Conservation (phyloP, 2,113 vertebrate species). For the Oryzias javanicus region DNA sequence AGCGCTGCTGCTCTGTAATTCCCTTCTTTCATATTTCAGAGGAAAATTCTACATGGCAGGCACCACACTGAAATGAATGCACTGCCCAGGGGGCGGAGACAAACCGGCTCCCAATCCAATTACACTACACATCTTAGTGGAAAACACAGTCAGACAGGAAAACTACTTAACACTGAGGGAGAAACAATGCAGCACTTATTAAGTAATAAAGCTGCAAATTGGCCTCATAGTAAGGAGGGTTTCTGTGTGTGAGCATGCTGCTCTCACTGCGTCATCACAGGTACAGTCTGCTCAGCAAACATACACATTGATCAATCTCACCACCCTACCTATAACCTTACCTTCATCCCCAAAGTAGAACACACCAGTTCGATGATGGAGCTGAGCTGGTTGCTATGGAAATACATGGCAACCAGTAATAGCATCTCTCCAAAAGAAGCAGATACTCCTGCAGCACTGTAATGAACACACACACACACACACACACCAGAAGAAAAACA, state of each 20-base stretch:
- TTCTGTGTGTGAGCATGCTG: conserved; percentile 18
- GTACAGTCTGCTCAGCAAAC: conserved; percentile 42
- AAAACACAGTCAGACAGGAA: conserved; percentile 63
- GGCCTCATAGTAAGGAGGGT: conserved; percentile 39
- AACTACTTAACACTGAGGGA: conserved; percentile 56
- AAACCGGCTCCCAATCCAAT: conserved; percentile 67
- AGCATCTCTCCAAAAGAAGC: conserved; percentile 99
- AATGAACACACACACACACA: conserved; percentile 34
- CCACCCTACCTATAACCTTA: conserved; percentile 65
- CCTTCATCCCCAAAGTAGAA: conserved; percentile 97
- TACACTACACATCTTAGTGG: conserved; percentile 66
- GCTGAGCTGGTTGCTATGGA: conserved; percentile 96
- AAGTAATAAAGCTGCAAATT: conserved; percentile 57
- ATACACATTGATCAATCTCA: conserved; percentile 41
- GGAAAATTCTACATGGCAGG: conserved; percentile 65
- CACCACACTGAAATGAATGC: conserved; percentile 47
- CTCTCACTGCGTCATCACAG: conserved; percentile 42
- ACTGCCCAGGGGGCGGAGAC: conserved; percentile 55
- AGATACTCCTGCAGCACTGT: conserved; percentile 93
- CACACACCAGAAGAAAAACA: not conserved
- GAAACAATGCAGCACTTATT: conserved; percentile 63
- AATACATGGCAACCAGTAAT: conserved; percentile 98
- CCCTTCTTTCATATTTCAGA: conserved; percentile 60
- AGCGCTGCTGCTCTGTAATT: conserved; percentile 55
- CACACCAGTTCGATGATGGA: conserved; percentile 95